Conservation (phyloP, 1,140 invertebrate species). For the Vanessa atalanta region DNA sequence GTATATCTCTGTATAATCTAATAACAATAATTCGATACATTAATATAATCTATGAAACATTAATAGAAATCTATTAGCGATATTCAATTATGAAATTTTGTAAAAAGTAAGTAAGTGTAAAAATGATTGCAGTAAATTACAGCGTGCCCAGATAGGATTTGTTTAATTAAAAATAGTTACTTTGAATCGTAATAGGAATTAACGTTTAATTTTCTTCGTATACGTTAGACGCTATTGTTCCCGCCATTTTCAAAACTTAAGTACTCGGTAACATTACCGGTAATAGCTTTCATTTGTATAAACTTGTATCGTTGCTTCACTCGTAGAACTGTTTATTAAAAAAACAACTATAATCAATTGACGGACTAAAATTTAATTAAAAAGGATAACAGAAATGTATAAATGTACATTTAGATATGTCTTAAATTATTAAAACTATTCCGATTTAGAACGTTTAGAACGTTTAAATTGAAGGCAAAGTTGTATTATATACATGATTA, state of each 20-base stretch:
- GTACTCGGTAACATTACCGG: constrained; percentile 15
- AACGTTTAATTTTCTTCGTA: constrained; percentile 9
- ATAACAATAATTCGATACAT: no score
- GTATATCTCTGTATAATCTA: no score
- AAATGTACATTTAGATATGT: not conserved
- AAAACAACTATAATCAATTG: not conserved
- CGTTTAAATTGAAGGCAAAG: no score
- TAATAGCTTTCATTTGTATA: constrained; percentile 9
- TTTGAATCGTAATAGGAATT: not conserved
- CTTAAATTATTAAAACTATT: no score
- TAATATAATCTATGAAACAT: no score
- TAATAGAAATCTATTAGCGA: no score
- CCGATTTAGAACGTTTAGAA: no score
- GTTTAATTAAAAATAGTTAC: not conserved
- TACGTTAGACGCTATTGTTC: constrained; percentile 8
- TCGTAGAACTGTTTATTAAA: not conserved
- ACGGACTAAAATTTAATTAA: not conserved
- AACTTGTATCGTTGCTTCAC: not conserved
- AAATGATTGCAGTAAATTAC: no score
- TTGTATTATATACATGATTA: no score
- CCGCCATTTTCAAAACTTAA: constrained; percentile 17
- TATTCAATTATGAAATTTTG: no score
- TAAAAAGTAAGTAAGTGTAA: no score
- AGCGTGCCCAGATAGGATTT: no score
- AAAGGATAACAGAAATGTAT: not conserved